Evolutionary conservation across 1,140 invertebrate species (phyloP), one percentile per base, ranked within the genome.

Genomic region (Prorops nasuta): DNA sequence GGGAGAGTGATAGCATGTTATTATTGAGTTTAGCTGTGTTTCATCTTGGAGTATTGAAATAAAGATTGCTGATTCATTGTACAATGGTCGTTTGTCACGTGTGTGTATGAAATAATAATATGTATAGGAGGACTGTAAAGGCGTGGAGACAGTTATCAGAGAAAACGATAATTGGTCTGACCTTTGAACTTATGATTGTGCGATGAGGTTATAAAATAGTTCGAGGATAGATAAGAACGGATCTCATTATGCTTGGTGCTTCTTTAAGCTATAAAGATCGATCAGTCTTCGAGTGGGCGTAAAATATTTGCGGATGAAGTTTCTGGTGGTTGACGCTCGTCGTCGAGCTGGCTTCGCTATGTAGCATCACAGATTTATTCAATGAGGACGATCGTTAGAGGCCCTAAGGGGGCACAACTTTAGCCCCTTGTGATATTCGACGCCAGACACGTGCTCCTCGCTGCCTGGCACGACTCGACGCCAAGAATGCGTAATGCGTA

Each of bases 331-430:
- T 69, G 70, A 70, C 67, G 66, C 54, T 55, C 47, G 39, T 49
- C 61, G 58, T 53, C 53, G 51, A 52, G 39, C 49, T 60, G 54
- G 53, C 56, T 49, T 52, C 50, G 60, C n/a, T 55, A 50, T 43
- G 51, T 38, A 21, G 58, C 50, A 49, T 56, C 54, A 64, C 64
- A 60, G 67, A 74, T 61, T 61, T 71, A 74, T 74, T 74, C 72
- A 74, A 74, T 72, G 72, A 74, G 62, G 65, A 69, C 51, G 68
- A 72, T 72, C 71, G 69, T 76, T 74, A 76, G 66, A 60, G 37
- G 35, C 36, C 24, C 34, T 18, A 37, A 24, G 37, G 41, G 47
- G 48, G 55, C 36, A 47, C 54, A 49, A 45, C 44, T 62, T 55
- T 35, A 48, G 58, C 58, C 58, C 57, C 51, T 55, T 68, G 57